phyloP scores from a whole-genome alignment of 2,888 invertebrate species.

The Drosophila nr. perissopoda region DNA sequence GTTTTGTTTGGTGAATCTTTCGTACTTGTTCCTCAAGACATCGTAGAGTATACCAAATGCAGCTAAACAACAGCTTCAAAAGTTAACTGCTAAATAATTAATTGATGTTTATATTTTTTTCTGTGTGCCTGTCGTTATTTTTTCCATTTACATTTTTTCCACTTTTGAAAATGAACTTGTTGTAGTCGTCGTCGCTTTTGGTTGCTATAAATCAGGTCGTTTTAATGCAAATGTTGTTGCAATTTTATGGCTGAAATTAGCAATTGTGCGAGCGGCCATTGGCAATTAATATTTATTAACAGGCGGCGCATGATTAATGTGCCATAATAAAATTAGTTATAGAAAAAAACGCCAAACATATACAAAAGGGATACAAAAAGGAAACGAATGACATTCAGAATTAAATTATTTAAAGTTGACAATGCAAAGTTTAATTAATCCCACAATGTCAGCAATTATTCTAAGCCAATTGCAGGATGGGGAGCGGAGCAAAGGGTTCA shows the following conservation, averaged over 20 bases:
- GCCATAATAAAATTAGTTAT: constrained; percentile 73
- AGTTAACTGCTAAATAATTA: constrained; percentile 68
- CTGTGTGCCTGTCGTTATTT: constrained; percentile 9
- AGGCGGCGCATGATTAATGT: constrained; percentile 77
- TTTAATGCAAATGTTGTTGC: constrained; percentile 74
- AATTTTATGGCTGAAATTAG: constrained; percentile 76
- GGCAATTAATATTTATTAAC: constrained; percentile 79
- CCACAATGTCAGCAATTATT: constrained; percentile 75
- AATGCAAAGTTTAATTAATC: constrained; percentile 66
- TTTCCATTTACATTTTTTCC: constrained; percentile 21
- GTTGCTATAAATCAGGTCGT: constrained; percentile 63
- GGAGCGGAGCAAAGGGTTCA: neutral
- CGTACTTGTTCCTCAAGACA: neutral
- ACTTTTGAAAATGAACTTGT: constrained; percentile 53
- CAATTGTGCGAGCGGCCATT: constrained; percentile 58
- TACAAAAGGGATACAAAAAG: constrained; percentile 3
- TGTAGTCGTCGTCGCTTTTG: constrained; percentile 27
- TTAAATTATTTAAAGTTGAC: constrained; percentile 59
- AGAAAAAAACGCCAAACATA: constrained; percentile 21
- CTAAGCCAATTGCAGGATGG: constrained; percentile 54
- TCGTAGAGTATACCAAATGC: constrained; percentile 21
- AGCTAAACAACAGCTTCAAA: neutral
- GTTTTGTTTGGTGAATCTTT: neutral
- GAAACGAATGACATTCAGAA: constrained; percentile 37
- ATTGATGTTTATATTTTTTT: constrained; percentile 63